Evolutionary conservation across 2,113 vertebrate genomes (phyloP).

Genomic region (Cochlearius cochlearius): DNA sequence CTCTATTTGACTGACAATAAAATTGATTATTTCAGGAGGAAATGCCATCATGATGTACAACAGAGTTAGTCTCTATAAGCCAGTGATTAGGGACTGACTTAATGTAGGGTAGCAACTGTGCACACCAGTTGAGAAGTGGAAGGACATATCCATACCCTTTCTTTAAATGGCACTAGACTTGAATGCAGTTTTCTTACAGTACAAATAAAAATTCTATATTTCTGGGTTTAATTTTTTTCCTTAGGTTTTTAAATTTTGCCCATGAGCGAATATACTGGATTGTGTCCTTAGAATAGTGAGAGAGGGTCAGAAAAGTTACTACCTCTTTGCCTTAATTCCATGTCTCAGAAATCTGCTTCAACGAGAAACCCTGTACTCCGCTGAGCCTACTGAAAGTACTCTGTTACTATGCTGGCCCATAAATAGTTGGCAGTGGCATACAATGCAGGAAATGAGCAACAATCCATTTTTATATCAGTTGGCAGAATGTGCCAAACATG

Average conservation of each 20-base stretch:
- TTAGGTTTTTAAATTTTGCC: background rate
- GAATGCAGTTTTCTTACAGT: background rate
- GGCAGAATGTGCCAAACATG: background rate
- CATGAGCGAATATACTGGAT: rapidly evolving
- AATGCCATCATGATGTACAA: background rate
- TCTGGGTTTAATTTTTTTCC: background rate
- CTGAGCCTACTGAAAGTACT: background rate
- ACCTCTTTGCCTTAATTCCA: background rate
- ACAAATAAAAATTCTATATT: background rate
- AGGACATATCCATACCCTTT: background rate
- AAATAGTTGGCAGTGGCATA: background rate
- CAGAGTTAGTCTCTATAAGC: background rate
- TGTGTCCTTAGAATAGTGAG: background rate
- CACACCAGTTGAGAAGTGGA: background rate
- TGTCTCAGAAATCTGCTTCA: background rate
- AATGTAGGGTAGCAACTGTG: background rate
- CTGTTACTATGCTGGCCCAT: background rate
- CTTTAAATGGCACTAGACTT: background rate
- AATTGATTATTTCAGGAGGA: background rate
- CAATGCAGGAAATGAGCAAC: background rate
- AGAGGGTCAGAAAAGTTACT: background rate
- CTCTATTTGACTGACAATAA: background rate
- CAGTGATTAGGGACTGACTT: background rate
- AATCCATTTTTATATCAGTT: background rate
- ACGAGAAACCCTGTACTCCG: background rate